Percentiles rank a stretch among this genome's conserved stretches.
Evolutionary conservation across 1,140 invertebrate genomes (phyloP).

Genomic region (Parapsyche elsis): DNA sequence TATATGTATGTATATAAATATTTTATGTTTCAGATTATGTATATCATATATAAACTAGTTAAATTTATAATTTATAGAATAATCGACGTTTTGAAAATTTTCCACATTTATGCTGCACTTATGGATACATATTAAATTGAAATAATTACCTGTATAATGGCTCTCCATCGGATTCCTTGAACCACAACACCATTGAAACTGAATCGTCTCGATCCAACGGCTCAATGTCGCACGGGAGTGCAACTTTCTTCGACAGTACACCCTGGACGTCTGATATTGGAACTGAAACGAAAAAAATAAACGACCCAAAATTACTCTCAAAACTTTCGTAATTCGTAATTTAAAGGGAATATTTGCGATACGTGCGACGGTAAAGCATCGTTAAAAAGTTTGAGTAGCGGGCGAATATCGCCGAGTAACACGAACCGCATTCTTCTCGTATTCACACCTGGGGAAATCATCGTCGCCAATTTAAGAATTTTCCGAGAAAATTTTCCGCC

Average conservation of each 20-base stretch:
- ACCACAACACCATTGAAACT: conserved; percentile 89
- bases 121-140: not conserved
- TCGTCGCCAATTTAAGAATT: conserved; percentile 38
- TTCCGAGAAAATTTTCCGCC: conserved; percentile 7
- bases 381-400: conserved; percentile 4
- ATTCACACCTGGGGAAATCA: conserved; percentile 43
- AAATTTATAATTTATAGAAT: no score
- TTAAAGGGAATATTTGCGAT: not conserved
- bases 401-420: not conserved
- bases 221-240: conserved; percentile 85
- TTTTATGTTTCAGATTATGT: no score
- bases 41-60: no score
- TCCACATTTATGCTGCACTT: not conserved
- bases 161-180: conserved; percentile 84
- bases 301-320: not conserved
- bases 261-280: conserved; percentile 82
- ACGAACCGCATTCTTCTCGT: conserved; percentile 26
- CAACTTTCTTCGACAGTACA: conserved; percentile 79
- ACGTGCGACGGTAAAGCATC: not conserved
- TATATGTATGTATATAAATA: no score
- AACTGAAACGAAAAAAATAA: conserved; percentile 72
- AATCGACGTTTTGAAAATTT: no score
- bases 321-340: not conserved
- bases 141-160: conserved; percentile 82
- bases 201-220: conserved; percentile 80